phyloP scores from a whole-genome alignment of 2,888 invertebrate genomes.

The Linyphia triangularis region DNA sequence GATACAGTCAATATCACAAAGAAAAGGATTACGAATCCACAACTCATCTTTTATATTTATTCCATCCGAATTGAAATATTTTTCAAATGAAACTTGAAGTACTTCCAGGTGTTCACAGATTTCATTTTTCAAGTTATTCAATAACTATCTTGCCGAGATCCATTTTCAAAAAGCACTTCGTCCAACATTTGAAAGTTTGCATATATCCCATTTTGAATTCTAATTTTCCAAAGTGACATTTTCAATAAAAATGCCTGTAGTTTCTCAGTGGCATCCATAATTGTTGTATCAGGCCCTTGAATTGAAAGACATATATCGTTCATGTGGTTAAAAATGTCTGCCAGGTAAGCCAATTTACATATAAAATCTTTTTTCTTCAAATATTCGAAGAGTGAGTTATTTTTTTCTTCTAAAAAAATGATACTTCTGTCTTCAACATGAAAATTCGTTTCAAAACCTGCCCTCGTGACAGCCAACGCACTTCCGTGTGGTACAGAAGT shows the following conservation, averaged over 20 bases:
- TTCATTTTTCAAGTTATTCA: too few relatives aligned
- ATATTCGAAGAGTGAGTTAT: conserved; percentile 59
- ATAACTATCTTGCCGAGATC: conserved; percentile 45
- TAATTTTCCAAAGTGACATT: conserved; percentile 64
- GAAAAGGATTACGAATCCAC: conserved; percentile 68
- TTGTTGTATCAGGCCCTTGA: conserved; percentile 64
- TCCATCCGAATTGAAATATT: conserved; percentile 54
- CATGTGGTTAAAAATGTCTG: conserved; percentile 64
- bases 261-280: conserved; percentile 66
- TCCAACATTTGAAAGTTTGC: conserved; percentile 69
- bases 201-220: conserved; percentile 64
- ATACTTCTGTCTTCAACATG: conserved; percentile 52
- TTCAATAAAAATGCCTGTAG: conserved; percentile 67
- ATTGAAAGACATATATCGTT: conserved; percentile 64
- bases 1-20: conserved; percentile 66
- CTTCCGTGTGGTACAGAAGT: conserved; percentile 55
- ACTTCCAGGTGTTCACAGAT: too few relatives aligned
- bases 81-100: too few relatives aligned
- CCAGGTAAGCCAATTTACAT: conserved; percentile 57
- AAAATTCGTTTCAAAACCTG: conserved; percentile 57
- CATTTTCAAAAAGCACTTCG: conserved; percentile 54
- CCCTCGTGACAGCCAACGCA: conserved; percentile 56
- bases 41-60: conserved; percentile 67
- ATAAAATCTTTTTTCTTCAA: conserved; percentile 53
- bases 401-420: conserved; percentile 7